Evolutionary conservation across 1,140 invertebrate species (phyloP).

Genomic region (Drosophila pseudoananassae): DNA sequence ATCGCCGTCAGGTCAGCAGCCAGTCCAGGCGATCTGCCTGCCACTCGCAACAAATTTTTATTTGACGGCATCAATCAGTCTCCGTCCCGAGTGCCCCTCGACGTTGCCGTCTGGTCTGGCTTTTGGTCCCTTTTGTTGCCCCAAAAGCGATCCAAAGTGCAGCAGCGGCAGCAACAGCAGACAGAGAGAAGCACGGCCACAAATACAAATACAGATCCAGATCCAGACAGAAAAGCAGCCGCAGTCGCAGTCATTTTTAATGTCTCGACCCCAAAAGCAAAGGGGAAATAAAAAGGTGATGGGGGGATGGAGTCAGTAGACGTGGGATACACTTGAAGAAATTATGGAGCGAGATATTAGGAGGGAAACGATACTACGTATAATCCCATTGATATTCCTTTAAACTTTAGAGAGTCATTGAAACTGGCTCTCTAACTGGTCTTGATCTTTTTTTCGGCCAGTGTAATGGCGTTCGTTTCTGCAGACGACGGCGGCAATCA

Average conservation of each 20-base stretch:
- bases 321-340: constrained; percentile 24
- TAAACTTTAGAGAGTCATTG: too few relatives aligned
- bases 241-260: constrained; percentile 79
- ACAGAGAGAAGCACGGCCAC: constrained; percentile 14
- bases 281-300: constrained; percentile 12
- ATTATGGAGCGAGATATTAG: too few relatives aligned
- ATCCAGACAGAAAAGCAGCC: constrained; percentile 46
- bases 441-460: not conserved
- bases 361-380: too few relatives aligned
- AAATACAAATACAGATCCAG: constrained; percentile 34
- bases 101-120: constrained; percentile 32
- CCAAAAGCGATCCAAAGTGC: constrained; percentile 72
- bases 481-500: constrained; percentile 70
- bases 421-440: not conserved
- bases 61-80: constrained; percentile 79
- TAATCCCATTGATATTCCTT: too few relatives aligned
- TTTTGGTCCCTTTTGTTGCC: constrained; percentile 65
- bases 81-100: constrained; percentile 20
- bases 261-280: constrained; percentile 60
- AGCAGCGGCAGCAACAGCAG: constrained; percentile 44
- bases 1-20: constrained; percentile 20
- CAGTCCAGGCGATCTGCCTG: constrained; percentile 34
- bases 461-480: constrained; percentile 35
- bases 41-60: constrained; percentile 73
- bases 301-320: constrained; percentile 6